Evolutionary conservation across 2,113 vertebrate genomes (phyloP), one percentile per base, ranked within the genome.

Genomic region (Panthera uncia): DNA sequence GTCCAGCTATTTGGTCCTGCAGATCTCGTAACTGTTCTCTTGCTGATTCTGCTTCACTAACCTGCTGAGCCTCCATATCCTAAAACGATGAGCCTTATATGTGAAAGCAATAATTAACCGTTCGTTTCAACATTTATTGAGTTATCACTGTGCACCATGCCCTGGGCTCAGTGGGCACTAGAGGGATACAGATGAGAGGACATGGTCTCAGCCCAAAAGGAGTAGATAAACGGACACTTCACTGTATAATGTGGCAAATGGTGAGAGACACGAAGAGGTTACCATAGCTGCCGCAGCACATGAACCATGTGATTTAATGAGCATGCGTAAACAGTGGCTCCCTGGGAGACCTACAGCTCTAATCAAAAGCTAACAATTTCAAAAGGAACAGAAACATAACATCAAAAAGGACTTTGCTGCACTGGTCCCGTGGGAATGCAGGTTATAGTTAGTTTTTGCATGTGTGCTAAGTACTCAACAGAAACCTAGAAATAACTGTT

Each of bases 61-160:
- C 96, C 23, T 99, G 99, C 98, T 99, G 99, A 38, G 98, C 96
- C 98, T 99, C 99, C 98, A 99, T 97, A 97, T 99, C 99, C 99
- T 99, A 97, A 65, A 95, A 96, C 5, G 3, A 94, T 25, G 96
- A 95, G 84, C 1, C 33, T 55, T 11, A 33, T 12, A 63, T 48
- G 61, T 94, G 82, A 98, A 73, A 88, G 38, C 57, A 86, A 3
- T 38, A 78, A 73, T 1, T 52, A 87, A 69, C n/a, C 7, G 10
- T 36, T 90, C 57, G 4, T 80, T n/a, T 66, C 57, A 50, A 15
- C 41, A 74, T 29, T 25, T 41, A 71, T 21, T 2, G 29, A 83
- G 31, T n/a, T 38, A 55, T 31, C 25, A 9, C 6, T 1, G 5
- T 0, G 16, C 2, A 11, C 45, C 5, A 3, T 14, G n/a, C 33